Evolutionary conservation across 2,888 invertebrate genomes (phyloP), one percentile per base, ranked within the genome.

Genomic region (Phortica magna): DNA sequence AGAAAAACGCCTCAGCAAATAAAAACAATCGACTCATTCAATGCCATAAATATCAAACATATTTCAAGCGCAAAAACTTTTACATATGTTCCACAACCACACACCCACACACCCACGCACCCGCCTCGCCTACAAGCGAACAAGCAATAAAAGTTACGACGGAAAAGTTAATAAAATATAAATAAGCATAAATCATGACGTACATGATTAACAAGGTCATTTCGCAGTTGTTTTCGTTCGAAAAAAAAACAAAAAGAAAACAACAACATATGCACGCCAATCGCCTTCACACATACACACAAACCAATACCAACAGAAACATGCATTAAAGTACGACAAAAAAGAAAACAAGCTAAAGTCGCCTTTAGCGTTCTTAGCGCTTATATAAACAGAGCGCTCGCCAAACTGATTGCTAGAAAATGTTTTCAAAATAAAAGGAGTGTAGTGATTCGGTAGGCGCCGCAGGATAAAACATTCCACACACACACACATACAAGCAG

Each of bases 181-280:
- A 85, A 85, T 85, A 85, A 85, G 81, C 85, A 85, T 85, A 85
- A 85, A 85, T 85, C 85, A 85, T 81, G 84, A 80, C 83, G 84
- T 82, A 82, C 85, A 85, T 85, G 85, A 85, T 85, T 85, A 85
- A 85, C 87, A 85, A 85, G 85, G 83, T 87, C 85, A 82, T 85
- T 85, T 87, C 76, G 85, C 85, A 87, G 83, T 87, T 85, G 82
- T 82, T 77, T 80, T 73, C 10, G 5, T 7, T 9, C 9, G 12
- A 61, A 61, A 64, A 73, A 10, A 31, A 61, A 61, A 17, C 9
- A 19, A 61, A 61, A 64, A 73, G n/a, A 31, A 61, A 61, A n/a
- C n/a, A 64, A 73, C 31, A 42, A 70, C 17, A 22, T 9, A 12
- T 7, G 19, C n/a, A 17, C 43, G 43, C 43, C 75, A 48, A 55